Base-by-base conservation (phyloP, 2,113 vertebrate genomes). In the Poecile atricapillus region DNA sequence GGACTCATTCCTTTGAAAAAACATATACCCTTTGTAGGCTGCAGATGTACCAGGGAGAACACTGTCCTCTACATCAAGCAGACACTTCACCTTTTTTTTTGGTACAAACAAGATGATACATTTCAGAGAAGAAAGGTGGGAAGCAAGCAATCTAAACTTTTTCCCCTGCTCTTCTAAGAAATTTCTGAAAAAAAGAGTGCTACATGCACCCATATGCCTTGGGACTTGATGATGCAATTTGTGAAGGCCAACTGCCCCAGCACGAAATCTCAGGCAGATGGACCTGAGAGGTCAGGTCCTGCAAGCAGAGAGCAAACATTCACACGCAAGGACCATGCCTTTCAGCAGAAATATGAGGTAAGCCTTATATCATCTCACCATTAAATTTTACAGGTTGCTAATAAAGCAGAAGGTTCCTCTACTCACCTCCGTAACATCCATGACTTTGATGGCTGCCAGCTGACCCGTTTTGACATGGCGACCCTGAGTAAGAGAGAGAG, bases 401-500 rank as follows among this genome's bases (percentile, higher is more conserved):
- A 76, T 28, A 53, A 90, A 82, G 44, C 11, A 59, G 80, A 71
- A 78, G 3, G 19, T 58, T 77, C 50, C 86, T 82, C 68, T 76
- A 81, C 98, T 98, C 97, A 99, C 99, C 98, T 99, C 99, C 0
- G 99, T 99, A 97, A 99, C 99, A 5, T 99, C 99, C 99, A 99
- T 99, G 97, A 99, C 99, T 97, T 99, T 99, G 97, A 99, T 99
- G 97, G 99, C 99, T 15, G 99, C 99, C 98, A 99, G 97, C 80
- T 99, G 99, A 88, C 99, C 99, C 0, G 99, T 99, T 98, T 99
- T 99, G 97, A 99, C 99, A 98, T 99, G 99, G 77, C 99, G 99
- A 93, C 99, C 99, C 99, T 99, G 97, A 68, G 96, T 74, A 97
- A 93, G 59, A 93, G 91, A 83, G 47, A 53, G 47, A 53, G 50